Percentiles rank a stretch among this genome's conserved stretches.
Evolutionary conservation across 2,797 vertebrate genomes (phyloP).

Genomic region (Pogoniulus pusillus): DNA sequence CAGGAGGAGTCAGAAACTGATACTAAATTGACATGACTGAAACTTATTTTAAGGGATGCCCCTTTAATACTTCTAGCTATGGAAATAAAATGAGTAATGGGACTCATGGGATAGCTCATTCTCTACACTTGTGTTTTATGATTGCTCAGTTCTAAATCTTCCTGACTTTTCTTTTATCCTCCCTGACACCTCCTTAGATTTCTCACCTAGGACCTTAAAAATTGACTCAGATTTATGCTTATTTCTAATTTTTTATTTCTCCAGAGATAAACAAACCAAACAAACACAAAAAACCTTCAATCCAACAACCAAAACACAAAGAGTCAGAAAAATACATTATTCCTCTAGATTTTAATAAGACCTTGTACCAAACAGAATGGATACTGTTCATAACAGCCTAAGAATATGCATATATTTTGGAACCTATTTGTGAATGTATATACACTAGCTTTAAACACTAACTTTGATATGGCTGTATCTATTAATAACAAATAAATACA

Average conservation of each 20-base stretch:
- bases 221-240: conserved; percentile 83
- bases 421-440: background rate
- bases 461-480: background rate
- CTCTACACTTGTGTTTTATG: background rate
- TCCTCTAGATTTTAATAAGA: background rate
- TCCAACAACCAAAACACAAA: background rate
- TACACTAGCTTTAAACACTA: background rate
- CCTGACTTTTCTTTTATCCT: conserved; percentile 80
- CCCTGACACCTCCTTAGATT: conserved; percentile 84
- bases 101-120: background rate
- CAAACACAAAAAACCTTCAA: no score
- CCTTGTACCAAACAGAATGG: background rate
- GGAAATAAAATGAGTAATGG: background rate
- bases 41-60: background rate
- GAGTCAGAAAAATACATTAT: background rate
- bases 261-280: background rate
- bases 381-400: background rate
- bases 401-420: background rate
- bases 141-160: background rate
- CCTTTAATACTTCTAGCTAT: background rate
- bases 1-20: background rate
- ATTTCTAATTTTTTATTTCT: conserved; percentile 81
- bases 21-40: background rate
- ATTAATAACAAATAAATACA: background rate
- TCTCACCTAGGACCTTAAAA: conserved; percentile 82